Base-by-base conservation (phyloP, 1,140 invertebrate genomes). In the Aphaenogaster ashmeadi region DNA sequence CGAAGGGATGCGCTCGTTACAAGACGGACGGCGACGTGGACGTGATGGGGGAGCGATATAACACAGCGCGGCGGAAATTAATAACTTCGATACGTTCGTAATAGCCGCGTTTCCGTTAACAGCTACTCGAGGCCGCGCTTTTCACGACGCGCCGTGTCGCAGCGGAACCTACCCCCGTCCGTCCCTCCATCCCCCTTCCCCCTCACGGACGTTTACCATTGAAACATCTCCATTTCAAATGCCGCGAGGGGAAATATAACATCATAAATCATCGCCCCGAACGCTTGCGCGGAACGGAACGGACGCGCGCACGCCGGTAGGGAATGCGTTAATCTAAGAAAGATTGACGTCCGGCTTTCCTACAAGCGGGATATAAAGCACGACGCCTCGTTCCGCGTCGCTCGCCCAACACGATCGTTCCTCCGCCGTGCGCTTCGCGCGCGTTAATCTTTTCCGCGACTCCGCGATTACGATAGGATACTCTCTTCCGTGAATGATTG, bases 201-300 rank as follows among this genome's bases (percentile, higher is more conserved):
- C 11, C 21, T n/a, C 38, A 21, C 54, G 71, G 50, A 62, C 74
- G 52, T 44, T 67, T 62, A 11, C 41, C 74, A 71, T 66, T 86
- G 83, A 71, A 88, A 88, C 83, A 60, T 88, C 83, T 88, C 83
- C 75, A 88, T 88, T 88, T 88, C 74, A 72, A 86, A 86, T 88
- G 66, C 83, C 58, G 71, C 83, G 15, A 56, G 83, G 87, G 50
- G 74, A 62, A 64, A 62, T 86, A 38, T 38, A 79, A 71, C 72
- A 44, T 74, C 83, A 86, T 88, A 88, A 88, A 88, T 88, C 87
- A 77, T 86, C 66, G 44, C 75, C 50, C 74, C 41, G 33, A 56
- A 74, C 33, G 66, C 41, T 60, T 9, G 33, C 50, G 27, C 27
- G 27, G 27, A 27, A 27, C 27, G 38, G 62, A 50, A 36, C 33